A percentile compares a stretch with the other conserved stretches of the same genome.
These are phyloP conservation scores for Gymnocheta viridis DNA, from an alignment of 2,888 invertebrate species.

Conservation along the genomic window DNA sequence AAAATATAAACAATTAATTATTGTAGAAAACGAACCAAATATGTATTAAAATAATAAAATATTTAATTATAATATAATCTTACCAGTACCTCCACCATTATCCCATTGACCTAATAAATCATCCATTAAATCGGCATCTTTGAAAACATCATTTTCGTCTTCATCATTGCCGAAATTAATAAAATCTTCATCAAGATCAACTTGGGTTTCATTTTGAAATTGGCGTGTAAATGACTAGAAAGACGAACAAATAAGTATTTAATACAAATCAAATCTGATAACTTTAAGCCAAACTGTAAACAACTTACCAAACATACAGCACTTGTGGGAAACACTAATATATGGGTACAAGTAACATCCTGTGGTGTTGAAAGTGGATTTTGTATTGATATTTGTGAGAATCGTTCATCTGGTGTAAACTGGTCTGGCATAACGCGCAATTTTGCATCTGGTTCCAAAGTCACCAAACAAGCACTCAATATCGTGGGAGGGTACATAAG, in stretches of 20 bases:
- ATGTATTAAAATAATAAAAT: background rate
- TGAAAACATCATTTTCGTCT: slow-evolving; percentile 81
- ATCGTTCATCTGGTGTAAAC: slow-evolving; percentile 96
- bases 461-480: slow-evolving; percentile 98
- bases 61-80: slow-evolving; percentile 64
- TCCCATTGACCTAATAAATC: slow-evolving; percentile 90
- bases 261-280: background rate
- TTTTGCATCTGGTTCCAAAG: slow-evolving; percentile 94
- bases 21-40: background rate
- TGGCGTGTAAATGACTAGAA: slow-evolving; percentile 78
- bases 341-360: slow-evolving; percentile 98
- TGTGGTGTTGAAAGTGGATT: slow-evolving; percentile 96
- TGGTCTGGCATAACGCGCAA: slow-evolving; percentile 96
- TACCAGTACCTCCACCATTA: slow-evolving; percentile 73
- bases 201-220: slow-evolving; percentile 80
- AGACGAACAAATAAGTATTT: background rate
- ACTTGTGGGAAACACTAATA: slow-evolving; percentile 98
- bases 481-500: slow-evolving; percentile 95
- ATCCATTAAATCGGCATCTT: slow-evolving; percentile 83
- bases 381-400: slow-evolving; percentile 93
- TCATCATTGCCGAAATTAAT: slow-evolving; percentile 85
- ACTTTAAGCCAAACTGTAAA: background rate
- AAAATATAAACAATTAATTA: slow-evolving; percentile 9
- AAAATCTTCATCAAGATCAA: slow-evolving; percentile 86
- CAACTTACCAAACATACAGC: slow-evolving; percentile 92